Evolutionary conservation across 2,888 invertebrate genomes (phyloP), one percentile per base, ranked within the genome.

Genomic region (Lottia gigantea): DNA sequence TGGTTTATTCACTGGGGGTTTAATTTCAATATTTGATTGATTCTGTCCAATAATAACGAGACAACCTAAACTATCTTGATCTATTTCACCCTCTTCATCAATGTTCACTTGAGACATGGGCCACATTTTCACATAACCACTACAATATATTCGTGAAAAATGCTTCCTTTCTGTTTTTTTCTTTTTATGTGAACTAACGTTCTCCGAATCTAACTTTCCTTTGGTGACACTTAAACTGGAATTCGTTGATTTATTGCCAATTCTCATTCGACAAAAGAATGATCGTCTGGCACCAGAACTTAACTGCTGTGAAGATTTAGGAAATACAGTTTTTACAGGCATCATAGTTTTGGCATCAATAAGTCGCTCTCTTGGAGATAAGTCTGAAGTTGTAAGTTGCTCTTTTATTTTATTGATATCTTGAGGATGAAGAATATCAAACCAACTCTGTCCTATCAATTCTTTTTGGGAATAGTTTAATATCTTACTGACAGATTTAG

Each of bases 351-450:
- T 96, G 67, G 95, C 95, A 89, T 97, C 96, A 81, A 96, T 95
- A 76, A 96, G 91, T 78, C 95, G 91, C 89, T 96, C 96, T 61
- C 96, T 91, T 0, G 96, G 95, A 80, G 93, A 94, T 77, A 95
- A 91, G 89, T 97, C 96, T 0, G 95, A 94, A 0, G 96, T 94
- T 0, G 95, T 95, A 7, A 97, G 91, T 88, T 97, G 97, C 86
- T 97, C 97, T 87, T 97, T 97, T 7, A 97, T 95, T 89, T 96
- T 97, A 71, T 93, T 94, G 49, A 97, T 94, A 89, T 97, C 97
- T 88, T 96, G 95, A 0, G 96, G 96, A 88, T 97, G 97, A 63
- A 97, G 90, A 76, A 96, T 95, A 88, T 97, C 97, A 88, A 97
- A 97, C 91, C 96, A 92, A 87, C 95, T 96, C 89, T 96, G 96